Evolutionary conservation across 2,113 vertebrate species (phyloP).

Genomic region (Eublepharis macularius): DNA sequence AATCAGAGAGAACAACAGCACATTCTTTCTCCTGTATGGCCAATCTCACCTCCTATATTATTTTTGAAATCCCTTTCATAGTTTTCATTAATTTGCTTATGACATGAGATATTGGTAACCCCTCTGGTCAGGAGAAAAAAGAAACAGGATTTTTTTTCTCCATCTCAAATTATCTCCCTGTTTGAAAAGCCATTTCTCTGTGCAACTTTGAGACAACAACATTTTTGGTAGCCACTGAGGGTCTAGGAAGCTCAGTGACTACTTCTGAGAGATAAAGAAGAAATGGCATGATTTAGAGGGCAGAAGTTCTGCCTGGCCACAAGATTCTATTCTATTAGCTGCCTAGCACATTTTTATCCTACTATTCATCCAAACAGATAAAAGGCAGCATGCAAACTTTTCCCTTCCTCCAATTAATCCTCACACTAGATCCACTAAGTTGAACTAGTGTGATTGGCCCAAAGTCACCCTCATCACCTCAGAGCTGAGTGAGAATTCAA

Average conservation of each 20-base stretch:
- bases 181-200: conserved; percentile 25
- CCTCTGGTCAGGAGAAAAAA: conserved; percentile 37
- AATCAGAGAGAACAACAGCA: conserved; percentile 17
- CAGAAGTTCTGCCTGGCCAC: no score
- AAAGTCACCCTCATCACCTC: no score
- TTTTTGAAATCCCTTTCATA: conserved; percentile 38
- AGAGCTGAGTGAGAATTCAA: no score
- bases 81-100: conserved; percentile 57
- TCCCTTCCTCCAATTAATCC: no score
- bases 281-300: not conserved
- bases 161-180: conserved; percentile 9
- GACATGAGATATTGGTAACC: conserved; percentile 39
- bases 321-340: no score
- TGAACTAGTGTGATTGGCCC: no score
- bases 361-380: no score
- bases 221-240: not conserved
- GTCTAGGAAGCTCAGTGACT: not conserved
- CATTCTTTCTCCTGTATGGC: conserved; percentile 25
- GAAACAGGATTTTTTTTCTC: conserved; percentile 23
- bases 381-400: no score
- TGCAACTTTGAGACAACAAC: not conserved
- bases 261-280: not conserved
- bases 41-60: conserved; percentile 22
- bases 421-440: no score
- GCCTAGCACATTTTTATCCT: no score